Evolutionary conservation across 1,140 invertebrate species (phyloP), one percentile per base, ranked within the genome.

Genomic region (Gryon sp.): DNA sequence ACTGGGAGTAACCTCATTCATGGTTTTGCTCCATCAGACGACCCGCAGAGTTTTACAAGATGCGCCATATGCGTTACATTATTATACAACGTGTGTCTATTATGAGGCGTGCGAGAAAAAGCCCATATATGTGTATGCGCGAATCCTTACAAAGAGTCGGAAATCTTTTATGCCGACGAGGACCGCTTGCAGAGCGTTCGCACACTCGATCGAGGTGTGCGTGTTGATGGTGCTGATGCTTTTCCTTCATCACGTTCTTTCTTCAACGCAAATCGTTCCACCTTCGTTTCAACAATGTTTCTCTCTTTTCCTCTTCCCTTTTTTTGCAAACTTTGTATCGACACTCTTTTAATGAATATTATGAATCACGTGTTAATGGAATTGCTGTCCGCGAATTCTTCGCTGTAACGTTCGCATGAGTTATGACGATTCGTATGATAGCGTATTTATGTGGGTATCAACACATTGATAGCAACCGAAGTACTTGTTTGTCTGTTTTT

Each of bases 31-130:
- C 75, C 77, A 69, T 63, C 78, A 65, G 80, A 82, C 83, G 60
- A 80, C 85, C 86, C 85, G 86, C 85, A 83, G 86, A 87, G 86
- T 87, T 87, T 87, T 86, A 87, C 86, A 87, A 86, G 84, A 86
- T 86, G 81, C 81, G 66, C 84, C 86, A 87, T 87, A 87, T 86
- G 86, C 82, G 85, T 86, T 86, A 87, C 85, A 86, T 87, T 87
- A 87, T 86, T 86, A 86, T 86, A 86, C 84, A 86, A 86, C 83
- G 81, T 78, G 72, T 76, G 70, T 81, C 68, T 79, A 81, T 82
- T 85, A 82, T 83, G 80, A 82, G 73, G 66, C 73, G 76, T 76
- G 75, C 72, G 75, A 78, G 62, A 80, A 76, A 74, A 68, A 80
- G 70, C 52, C 59, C 59, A 72, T 77, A 74, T 74, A 79, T 34